A percentile compares a stretch with the other conserved stretches of the same genome.
These are phyloP conservation scores for Xanthorhoe spadicearia DNA, from an alignment of 2,888 invertebrate genomes.

Conservation along the genomic window DNA sequence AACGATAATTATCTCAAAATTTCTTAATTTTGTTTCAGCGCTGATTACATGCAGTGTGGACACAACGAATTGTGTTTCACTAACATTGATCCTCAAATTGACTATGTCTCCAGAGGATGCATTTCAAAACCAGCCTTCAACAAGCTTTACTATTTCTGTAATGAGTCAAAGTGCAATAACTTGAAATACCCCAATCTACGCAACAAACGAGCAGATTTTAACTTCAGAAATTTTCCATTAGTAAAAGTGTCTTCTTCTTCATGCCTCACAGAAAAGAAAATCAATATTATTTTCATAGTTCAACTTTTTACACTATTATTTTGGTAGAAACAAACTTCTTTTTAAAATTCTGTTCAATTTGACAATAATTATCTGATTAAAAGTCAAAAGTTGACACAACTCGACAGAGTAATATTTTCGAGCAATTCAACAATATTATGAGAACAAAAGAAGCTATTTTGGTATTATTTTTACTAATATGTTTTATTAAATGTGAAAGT, in stretches of 20 bases:
- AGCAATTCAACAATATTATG: constrained; percentile 3
- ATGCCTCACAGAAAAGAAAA: not conserved
- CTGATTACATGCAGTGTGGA: constrained; percentile 60
- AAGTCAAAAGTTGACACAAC: constrained; percentile 11
- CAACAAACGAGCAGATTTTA: constrained; percentile 5
- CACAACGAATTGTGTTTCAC: constrained; percentile 63
- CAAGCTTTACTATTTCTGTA: constrained; percentile 61
- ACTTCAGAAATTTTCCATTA: constrained; percentile 7
- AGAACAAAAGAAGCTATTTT: constrained; percentile 7
- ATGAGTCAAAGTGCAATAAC: constrained; percentile 56
- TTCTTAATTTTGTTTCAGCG: constrained; percentile 53
- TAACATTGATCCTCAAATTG: constrained; percentile 56
- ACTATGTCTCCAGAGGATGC: constrained; percentile 66
- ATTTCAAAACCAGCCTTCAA: constrained; percentile 59
- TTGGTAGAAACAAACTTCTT: not conserved
- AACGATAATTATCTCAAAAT: not conserved
- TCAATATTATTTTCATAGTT: not conserved
- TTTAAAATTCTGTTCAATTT: not conserved
- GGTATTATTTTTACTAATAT: constrained; percentile 5
- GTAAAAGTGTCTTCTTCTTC: constrained; percentile 7
- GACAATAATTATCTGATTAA: not conserved
- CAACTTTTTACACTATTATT: not conserved
- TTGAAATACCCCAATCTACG: constrained; percentile 22
- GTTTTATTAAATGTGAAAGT: constrained; percentile 27
- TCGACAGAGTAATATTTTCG: not conserved